Base-by-base conservation (phyloP, 2,888 invertebrate genomes). In the Meliscaeva auricollis region DNA sequence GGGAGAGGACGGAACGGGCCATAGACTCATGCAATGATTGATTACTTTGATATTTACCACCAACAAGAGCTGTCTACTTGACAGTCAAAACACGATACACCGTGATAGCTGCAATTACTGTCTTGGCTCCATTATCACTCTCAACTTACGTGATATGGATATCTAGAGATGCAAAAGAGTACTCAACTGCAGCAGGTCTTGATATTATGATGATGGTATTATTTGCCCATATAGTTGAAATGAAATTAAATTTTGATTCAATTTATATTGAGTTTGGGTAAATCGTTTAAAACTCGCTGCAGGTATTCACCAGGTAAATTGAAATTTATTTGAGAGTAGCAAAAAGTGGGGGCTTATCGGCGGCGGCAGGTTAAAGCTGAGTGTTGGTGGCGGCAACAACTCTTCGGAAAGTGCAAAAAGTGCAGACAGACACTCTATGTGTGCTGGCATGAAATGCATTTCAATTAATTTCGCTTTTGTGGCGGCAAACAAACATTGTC, bases 401-500 rank as follows among this genome's bases (percentile, higher is more conserved):
- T 7, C 13, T 58, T 38, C 1, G 8, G 11, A 38, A 7, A 38
- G 9, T 3, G 3, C 13, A 38, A 50, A 35, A 15, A 50, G 50
- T 50, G 48, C 66, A 50, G 66, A 66, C 26, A 50, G 68, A 50
- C 50, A 54, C 30, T n/a, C n/a, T 41, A 7, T 35, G 35, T 50
- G 66, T 17, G 48, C 32, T 56, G 54, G 60, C 76, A 80, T 76
- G 60, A 58, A 77, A 73, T 73, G 81, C 77, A 70, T 69, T 77
- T 77, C 74, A 81, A 85, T 85, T 85, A 81, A 85, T 85, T 77
- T 77, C 56, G 68, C 72, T 76, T 73, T 73, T 85, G 84, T 80
- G 72, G 76, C 46, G 72, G 69, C 72, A 48, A 41, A 20, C 70
- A 77, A 69, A 81, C 76, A 68, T 50, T 76, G 83, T 62, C 41